Base-by-base conservation (phyloP, 2,888 invertebrate genomes). In the Callyntrura guangdongensis region DNA sequence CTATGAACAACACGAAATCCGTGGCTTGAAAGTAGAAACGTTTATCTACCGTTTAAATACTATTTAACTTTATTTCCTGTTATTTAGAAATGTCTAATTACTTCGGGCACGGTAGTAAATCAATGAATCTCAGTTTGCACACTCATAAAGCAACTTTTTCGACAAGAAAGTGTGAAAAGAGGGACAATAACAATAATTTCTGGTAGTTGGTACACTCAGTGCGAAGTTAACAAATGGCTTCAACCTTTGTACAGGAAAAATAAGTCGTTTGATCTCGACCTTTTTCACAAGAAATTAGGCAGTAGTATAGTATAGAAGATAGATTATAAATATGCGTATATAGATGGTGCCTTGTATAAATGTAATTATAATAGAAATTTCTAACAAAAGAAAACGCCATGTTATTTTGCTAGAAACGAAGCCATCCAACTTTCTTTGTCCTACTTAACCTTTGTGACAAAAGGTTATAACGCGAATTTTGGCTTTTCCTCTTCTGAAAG, bases 401-500 rank as follows among this genome's bases (percentile, higher is more conserved):
- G 36, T 27, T 14, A 12, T 17, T 17, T 14, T 27, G 36, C 36
- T 36, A 36, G 36, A 36, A 36, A 6, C 36, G 36, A 36, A 67
- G 69, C 45, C 69, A 45, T 67, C 36, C 12, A 74, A 74, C 74
- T 74, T 74, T 74, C 74, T 47, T 74, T 74, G 74, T 12, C 74
- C 74, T 74, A 74, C 74, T 74, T 74, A 74, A 74, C 74, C 74
- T 74, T 49, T 49, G 49, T 9, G 49, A 74, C 74, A 20, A 74
- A 74, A 74, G 74, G 74, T 72, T 72, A 64, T 22, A 2, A 64
- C 22, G 3, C 6, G 14, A 14, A 27, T 27, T 59, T 27, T 67
- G 45, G 72, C 72, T 2, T 72, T 74, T 74, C 74, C 47, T 36
- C 36, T n/a, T 74, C 74, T 20, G 49, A 74, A 74, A 74, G 49